Base-by-base conservation (phyloP, 2,113 vertebrate genomes). In the Sander lucioperca region DNA sequence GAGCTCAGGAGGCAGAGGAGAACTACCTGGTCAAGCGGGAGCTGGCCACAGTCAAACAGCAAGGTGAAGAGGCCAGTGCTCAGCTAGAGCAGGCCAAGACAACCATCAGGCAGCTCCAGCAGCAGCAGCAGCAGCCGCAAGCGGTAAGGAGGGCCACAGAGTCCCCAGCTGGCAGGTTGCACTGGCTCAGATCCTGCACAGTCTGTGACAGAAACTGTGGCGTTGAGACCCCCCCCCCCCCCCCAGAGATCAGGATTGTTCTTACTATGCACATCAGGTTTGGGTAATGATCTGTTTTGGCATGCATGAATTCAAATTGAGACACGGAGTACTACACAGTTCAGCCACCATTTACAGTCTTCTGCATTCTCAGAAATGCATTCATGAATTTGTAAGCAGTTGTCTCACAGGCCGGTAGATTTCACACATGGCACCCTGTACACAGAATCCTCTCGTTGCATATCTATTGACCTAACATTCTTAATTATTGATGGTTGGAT, bases 1-100 rank as follows among this genome's bases (percentile, higher is more conserved):
- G 98, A 94, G 98, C 98, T 93, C 98, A 99, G 96, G 98, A 99
- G 96, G 98, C 98, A 80, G 98, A 99, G 96, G 98, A 99, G 96
- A 99, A 97, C 97, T 99, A 99, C 96, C 97, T 99, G 94, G 96
- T 99, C 96, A 99, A 98, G 96, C 97, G 98, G 97, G 98, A 99
- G 95, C 95, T 99, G 96, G 97, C 97, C 96, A 98, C 97, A 78
- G 96, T 99, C 96, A 98, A 96, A 97, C 97, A 98, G 94, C 98
- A 99, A 95, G 96, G 95, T 93, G 97, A 98, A 96, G 98, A 99
- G 95, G 95, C 96, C 96, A 94, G 92, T 88, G 94, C 96, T 96
- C 97, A 97, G 95, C 96, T 99, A 96, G 97, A 98, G 95, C 97
- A 97, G 94, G 98, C 98, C 94, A 95, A 96, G 92, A 95, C 92